Evolutionary conservation across 2,888 invertebrate species (phyloP), one percentile per base, ranked within the genome.

Genomic region (Leptinotarsa rubiginosa): DNA sequence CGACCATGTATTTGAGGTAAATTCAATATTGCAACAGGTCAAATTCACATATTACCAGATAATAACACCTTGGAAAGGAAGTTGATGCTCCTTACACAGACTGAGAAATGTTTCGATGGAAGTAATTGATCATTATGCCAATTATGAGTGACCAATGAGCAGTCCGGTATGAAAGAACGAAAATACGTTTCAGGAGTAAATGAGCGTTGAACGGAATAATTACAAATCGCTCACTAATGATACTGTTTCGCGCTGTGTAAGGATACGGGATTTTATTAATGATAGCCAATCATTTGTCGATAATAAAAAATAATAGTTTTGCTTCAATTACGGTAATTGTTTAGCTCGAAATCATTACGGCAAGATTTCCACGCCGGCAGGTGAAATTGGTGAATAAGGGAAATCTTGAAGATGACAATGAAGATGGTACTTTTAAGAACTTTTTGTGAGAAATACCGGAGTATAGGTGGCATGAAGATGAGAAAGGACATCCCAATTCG

Each of bases 321-420:
- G 68, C 16, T 68, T 16, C 41, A 68, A 52, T 68, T 68, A 68
- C 41, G 15, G 20, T 68, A 68, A 68, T 68, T 25, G 68, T 68
- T 68, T n/a, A 50, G 52, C 41, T 68, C 52, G 41, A 52, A 67
- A 52, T 47, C 54, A 67, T 67, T 50, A 67, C 50, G 41, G 68
- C 25, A 67, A 67, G 18, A 31, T 54, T 68, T 54, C 10, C 54
- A 16, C 10, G 20, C n/a, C 13, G 31, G 54, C 10, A 54, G 22
- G n/a, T 25, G 41, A 68, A 50, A 20, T 68, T 49, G 18, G 3
- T 49, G 50, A 47, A 49, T 49, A 16, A 3, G 56, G 56, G 56
- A 18, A 22, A 22, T 22, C 22, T 22, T 67, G 18, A 18, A 18
- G 7, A 12, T 67, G 54, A 31, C 25, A 52, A 67, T 20, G 25